Base-by-base conservation (phyloP, 2,888 invertebrate genomes). In the Epistrophe eligans region DNA sequence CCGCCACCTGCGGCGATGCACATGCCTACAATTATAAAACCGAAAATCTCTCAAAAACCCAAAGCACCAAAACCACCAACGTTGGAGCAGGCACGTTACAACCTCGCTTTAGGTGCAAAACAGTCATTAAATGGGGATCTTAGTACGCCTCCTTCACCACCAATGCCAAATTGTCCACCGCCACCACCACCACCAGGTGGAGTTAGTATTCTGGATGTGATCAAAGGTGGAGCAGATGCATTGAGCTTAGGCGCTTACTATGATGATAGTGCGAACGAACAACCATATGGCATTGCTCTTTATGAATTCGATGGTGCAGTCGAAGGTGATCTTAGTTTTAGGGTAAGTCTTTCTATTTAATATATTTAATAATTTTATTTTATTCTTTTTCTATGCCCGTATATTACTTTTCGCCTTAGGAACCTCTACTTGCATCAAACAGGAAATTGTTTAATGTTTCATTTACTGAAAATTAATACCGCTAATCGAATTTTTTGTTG, bases 101-200 rank as follows among this genome's bases (percentile, higher is more conserved):
- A 85, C 13, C 70, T 89, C 73, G 67, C 89, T 70, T 79, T 90
- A 28, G 82, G 88, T 66, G 88, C 55, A 64, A 67, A 67, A 28
- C 71, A 73, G 52, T 77, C 73, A 57, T 24, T 50, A 43, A 74
- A 77, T 55, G 81, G 32, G 7, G 77, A 81, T 4, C 45, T 55
- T 24, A 67, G 70, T 19, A 89, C 90, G 5, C 94, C 95, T 87
- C 91, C 93, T 2, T 96, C 96, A 28, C 96, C 95, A 0, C 97
- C 97, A 0, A 97, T 97, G 97, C 97, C 97, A 10, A 94, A 94
- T 52, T 94, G 96, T 88, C 96, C 97, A 9, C 96, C 97, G 4
- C 97, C 97, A 2, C 95, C 96, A 57, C 96, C 96, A 4, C 96
- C 97, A 1, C 91, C 92, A 24, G 92, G 93, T 13, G 90, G 91